phyloP scores from a whole-genome alignment of 2,797 vertebrate species.

The Spizella passerina region DNA sequence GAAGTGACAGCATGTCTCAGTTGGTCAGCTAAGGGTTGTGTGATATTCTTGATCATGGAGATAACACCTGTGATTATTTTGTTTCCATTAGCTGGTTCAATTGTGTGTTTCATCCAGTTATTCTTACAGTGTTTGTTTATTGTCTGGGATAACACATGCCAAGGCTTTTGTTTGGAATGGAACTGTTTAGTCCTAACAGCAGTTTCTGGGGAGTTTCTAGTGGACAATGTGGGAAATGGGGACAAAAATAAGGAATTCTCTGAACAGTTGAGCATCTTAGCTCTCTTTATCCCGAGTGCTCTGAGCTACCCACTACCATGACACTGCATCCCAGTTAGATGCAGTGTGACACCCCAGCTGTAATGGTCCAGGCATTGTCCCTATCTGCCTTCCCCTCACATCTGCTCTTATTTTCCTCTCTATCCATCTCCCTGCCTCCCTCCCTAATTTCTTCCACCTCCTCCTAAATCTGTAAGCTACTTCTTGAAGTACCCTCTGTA shows the following conservation, averaged over 20 bases:
- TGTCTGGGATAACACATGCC: not conserved
- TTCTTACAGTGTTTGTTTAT: not conserved
- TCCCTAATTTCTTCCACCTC: not conserved
- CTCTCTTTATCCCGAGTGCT: not conserved
- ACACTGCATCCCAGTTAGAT: not conserved
- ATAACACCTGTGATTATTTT: not conserved
- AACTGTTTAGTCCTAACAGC: not conserved
- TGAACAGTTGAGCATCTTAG: not conserved
- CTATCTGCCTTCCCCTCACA: not conserved
- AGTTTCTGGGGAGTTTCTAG: not conserved
- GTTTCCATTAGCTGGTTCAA: not conserved
- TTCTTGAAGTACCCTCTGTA: not conserved
- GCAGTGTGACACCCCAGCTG: not conserved
- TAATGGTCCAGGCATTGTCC: fast-evolving
- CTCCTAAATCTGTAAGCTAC: not conserved
- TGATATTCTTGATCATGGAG: not conserved
- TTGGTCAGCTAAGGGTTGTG: not conserved
- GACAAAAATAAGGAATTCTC: not conserved
- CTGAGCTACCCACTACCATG: not conserved
- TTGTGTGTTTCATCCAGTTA: not conserved
- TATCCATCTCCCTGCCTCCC: not conserved
- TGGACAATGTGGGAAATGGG: no score
- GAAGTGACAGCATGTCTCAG: not conserved
- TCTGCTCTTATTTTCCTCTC: not conserved
- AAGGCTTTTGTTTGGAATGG: not conserved